These are phyloP conservation scores for Rhinoraja longicauda DNA, from an alignment of 2,797 vertebrate genomes.

Conservation along the genomic window DNA sequence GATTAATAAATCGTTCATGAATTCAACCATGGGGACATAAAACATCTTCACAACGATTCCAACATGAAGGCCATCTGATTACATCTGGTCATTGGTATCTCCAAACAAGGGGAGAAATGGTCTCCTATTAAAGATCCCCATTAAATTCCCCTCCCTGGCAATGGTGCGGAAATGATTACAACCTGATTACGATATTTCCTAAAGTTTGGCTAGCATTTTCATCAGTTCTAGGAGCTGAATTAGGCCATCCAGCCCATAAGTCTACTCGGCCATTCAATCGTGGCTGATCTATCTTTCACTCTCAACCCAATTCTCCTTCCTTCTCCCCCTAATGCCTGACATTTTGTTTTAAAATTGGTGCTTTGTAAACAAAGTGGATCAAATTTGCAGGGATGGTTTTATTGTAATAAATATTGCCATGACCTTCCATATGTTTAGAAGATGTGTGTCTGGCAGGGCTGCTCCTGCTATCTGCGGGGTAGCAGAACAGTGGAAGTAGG, in stretches of 20 bases:
- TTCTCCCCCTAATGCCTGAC: no score
- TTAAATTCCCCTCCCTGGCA: not conserved
- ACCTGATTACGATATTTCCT: not conserved
- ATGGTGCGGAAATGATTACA: not conserved
- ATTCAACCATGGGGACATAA: not conserved
- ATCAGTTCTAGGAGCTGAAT: no score
- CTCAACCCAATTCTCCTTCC: no score
- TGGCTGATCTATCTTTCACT: no score
- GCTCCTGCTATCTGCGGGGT: not conserved
- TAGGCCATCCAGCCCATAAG: not conserved
- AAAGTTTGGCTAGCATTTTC: no score
- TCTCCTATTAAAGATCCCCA: not conserved
- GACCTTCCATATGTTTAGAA: not conserved
- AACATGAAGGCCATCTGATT: no score
- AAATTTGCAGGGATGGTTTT: not conserved
- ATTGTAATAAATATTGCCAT: not conserved
- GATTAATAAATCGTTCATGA: not conserved
- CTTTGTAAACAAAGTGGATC: not conserved
- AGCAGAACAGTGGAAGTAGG: not conserved
- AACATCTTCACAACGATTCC: not conserved
- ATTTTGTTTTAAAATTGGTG: not conserved
- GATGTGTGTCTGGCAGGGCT: not conserved
- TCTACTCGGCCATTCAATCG: no score
- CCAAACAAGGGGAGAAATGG: not conserved
- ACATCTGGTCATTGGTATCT: not conserved